A percentile compares a stretch with the other conserved stretches of the same genome.
These are phyloP conservation scores for Cacatua alba DNA, from an alignment of 2,113 vertebrate genomes.

Conservation along the genomic window DNA sequence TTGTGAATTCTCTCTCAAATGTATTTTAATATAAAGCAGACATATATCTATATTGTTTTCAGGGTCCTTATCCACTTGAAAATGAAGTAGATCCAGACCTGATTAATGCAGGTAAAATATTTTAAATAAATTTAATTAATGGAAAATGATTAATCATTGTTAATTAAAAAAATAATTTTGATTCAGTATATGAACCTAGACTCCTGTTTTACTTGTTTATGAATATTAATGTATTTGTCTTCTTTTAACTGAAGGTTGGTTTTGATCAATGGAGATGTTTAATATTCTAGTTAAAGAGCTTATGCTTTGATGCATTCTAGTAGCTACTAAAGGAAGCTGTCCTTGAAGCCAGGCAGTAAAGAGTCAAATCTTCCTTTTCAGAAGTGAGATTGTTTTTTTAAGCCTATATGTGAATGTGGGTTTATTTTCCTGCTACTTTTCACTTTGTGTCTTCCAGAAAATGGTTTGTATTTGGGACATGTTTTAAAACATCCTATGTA, in stretches of 20 bases:
- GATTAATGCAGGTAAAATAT: slow-evolving; percentile 92
- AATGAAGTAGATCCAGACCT: slow-evolving; percentile 92
- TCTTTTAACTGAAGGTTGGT: background rate
- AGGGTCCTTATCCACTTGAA: slow-evolving; percentile 95
- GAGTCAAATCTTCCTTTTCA: background rate
- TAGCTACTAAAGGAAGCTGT: background rate
- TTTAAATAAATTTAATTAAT: background rate
- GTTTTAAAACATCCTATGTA: background rate
- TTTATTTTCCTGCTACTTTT: background rate
- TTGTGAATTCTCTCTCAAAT: background rate
- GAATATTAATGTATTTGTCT: background rate
- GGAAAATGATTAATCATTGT: background rate
- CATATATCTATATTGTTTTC: slow-evolving; percentile 17
- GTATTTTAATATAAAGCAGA: background rate
- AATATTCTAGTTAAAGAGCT: background rate
- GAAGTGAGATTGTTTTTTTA: background rate
- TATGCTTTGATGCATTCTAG: background rate
- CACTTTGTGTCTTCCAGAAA: background rate
- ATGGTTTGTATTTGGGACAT: background rate
- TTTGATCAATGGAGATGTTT: background rate
- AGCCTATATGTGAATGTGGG: background rate
- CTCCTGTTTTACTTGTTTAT: background rate
- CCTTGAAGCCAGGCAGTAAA: background rate
- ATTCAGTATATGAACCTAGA: background rate
- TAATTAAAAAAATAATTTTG: background rate